Evolutionary conservation across 2,888 invertebrate genomes (phyloP).

Genomic region (Drosophila falleni): DNA sequence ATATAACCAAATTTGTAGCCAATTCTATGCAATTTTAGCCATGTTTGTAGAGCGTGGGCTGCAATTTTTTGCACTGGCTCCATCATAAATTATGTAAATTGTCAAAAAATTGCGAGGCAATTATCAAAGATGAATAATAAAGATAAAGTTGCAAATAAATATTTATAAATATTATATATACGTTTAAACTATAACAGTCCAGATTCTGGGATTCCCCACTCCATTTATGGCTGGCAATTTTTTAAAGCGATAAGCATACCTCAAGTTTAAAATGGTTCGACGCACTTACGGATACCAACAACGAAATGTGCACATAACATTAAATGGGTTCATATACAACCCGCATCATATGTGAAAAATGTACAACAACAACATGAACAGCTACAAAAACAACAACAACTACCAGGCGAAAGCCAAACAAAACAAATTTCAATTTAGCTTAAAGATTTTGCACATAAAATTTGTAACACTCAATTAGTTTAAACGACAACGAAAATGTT

Average conservation of each 20-base stretch:
- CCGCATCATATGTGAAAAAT: conserved; percentile 74
- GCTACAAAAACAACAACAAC: conserved; percentile 13
- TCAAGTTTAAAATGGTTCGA: conserved; percentile 70
- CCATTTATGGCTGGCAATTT: conserved; percentile 33
- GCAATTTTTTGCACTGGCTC: conserved; percentile 30
- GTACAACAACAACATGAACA: conserved; percentile 42
- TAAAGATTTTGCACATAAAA: conserved; percentile 81
- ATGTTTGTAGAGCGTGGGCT: conserved; percentile 36
- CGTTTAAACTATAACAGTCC: too few relatives aligned
- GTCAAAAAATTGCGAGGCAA: conserved; percentile 56
- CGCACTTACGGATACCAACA: conserved; percentile 64
- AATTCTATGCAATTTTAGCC: conserved; percentile 60
- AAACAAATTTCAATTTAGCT: conserved; percentile 81
- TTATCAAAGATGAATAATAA: conserved; percentile 34
- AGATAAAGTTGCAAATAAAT: conserved; percentile 6
- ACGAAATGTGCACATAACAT: conserved; percentile 72
- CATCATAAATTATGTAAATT: conserved; percentile 75
- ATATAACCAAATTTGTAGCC: conserved; percentile 51
- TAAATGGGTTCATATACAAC: conserved; percentile 79
- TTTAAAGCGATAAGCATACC: conserved; percentile 58
- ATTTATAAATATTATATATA: conserved; percentile 2
- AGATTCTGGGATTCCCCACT: background rate
- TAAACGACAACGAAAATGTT: conserved; percentile 77
- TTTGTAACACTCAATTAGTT: conserved; percentile 83
- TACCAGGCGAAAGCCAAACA: conserved; percentile 54